Evolutionary conservation across 2,888 invertebrate genomes (phyloP).

Genomic region (Xestia sexstrigata): DNA sequence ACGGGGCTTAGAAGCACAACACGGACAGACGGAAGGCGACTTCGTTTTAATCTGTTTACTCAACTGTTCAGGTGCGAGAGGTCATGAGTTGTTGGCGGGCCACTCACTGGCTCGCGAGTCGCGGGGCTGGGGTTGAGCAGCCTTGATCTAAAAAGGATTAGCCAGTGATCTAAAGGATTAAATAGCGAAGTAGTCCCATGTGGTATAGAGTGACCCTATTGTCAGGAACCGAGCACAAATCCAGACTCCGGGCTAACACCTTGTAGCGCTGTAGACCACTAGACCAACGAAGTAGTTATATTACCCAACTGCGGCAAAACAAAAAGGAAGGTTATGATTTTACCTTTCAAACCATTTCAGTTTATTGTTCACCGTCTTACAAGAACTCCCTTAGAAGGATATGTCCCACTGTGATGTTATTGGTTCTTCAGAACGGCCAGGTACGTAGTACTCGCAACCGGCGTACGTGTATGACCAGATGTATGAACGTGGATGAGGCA

Average conservation of each 20-base stretch:
- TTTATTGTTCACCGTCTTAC: not conserved
- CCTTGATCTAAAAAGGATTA: not conserved
- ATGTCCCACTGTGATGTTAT: too few species aligned
- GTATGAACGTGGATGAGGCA: too few species aligned
- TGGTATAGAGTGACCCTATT: not conserved
- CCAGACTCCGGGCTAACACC: not conserved
- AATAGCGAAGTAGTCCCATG: not conserved
- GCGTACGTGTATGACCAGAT: too few species aligned
- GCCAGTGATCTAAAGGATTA: too few species aligned
- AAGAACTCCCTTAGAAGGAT: too few species aligned
- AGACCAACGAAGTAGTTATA: not conserved
- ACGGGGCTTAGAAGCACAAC: not conserved
- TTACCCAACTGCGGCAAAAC: too few species aligned
- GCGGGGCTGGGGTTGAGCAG: not conserved
- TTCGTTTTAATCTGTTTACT: not conserved
- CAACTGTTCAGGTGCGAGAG: not conserved
- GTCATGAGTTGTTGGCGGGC: not conserved
- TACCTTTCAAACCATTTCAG: not conserved
- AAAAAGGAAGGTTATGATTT: too few species aligned
- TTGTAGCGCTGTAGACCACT: not conserved
- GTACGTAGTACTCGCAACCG: too few species aligned
- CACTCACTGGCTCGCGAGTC: not conserved
- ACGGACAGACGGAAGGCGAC: not conserved
- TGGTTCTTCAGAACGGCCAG: too few species aligned
- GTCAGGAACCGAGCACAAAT: not conserved